Evolutionary conservation across 2,797 vertebrate species (phyloP).

Genomic region (Onychomys torridus): DNA sequence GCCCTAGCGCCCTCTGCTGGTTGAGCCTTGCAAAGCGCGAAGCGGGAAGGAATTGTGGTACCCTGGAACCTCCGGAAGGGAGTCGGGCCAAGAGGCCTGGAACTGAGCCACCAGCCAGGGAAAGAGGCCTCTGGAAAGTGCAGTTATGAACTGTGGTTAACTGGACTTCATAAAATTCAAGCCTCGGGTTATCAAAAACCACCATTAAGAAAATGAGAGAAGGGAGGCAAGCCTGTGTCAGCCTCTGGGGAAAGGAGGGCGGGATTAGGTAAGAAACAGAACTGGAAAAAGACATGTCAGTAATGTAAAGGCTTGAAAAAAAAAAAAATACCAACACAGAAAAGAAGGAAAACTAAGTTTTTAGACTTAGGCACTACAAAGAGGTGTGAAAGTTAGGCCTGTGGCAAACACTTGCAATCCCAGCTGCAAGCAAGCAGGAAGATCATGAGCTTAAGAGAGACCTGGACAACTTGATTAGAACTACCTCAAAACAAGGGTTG

Average conservation of each 20-base stretch:
- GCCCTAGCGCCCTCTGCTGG: neutral
- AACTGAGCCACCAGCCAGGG: neutral
- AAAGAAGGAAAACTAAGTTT: neutral
- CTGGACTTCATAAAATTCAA: neutral
- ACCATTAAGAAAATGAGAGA: neutral
- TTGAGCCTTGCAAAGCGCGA: neutral
- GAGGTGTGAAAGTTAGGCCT: neutral
- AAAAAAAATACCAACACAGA: neutral
- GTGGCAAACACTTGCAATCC: neutral
- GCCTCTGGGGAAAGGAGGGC: neutral
- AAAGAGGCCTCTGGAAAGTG: neutral
- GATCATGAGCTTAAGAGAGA: neutral
- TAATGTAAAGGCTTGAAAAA: neutral
- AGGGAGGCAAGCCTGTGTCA: neutral
- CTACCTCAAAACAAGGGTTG: neutral
- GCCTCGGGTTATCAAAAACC: neutral
- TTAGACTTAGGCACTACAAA: neutral
- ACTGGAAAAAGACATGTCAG: neutral
- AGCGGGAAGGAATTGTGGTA: neutral
- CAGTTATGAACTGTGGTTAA: neutral
- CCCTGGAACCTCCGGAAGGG: neutral
- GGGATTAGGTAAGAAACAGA: neutral
- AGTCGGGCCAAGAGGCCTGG: neutral
- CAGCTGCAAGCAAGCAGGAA: neutral
- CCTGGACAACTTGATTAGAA: neutral